A percentile compares a stretch with the other conserved stretches of the same genome.
Conservation (phyloP, 2,113 vertebrate genomes). For the Callaeas wilsoni region DNA sequence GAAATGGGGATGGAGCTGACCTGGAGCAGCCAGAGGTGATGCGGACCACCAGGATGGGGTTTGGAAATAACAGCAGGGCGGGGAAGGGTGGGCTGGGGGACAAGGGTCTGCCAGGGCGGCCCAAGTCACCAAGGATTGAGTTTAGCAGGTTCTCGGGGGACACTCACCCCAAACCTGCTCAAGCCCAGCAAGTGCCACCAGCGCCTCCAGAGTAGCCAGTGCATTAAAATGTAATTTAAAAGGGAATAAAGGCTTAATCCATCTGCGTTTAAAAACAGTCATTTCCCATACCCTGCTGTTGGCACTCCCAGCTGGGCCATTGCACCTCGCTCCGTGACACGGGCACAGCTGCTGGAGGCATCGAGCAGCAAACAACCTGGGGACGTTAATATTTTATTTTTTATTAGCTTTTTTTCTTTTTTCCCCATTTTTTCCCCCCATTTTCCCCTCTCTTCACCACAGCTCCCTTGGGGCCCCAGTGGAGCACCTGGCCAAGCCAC, state of each 20-base stretch:
- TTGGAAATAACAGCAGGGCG: background rate
- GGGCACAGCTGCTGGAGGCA: constrained; percentile 4
- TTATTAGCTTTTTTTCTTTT: background rate
- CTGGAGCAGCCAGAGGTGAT: background rate
- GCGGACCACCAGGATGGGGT: background rate
- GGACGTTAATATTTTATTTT: background rate
- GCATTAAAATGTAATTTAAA: background rate
- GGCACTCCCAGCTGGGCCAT: background rate
- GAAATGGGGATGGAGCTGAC: accelerated
- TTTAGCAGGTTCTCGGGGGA: background rate
- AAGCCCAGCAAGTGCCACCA: background rate
- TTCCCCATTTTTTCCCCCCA: accelerated
- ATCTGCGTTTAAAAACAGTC: background rate
- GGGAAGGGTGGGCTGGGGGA: background rate
- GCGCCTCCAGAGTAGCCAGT: background rate
- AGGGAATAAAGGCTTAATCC: background rate
- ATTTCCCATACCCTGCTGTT: background rate
- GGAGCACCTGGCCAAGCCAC: constrained; percentile 21
- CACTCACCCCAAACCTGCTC: background rate
- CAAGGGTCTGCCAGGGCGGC: background rate
- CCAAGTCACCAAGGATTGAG: accelerated
- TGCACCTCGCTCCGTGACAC: accelerated
- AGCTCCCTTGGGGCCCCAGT: background rate
- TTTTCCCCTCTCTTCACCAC: background rate
- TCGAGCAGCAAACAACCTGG: accelerated